Base-by-base conservation (phyloP, 2,797 vertebrate genomes). In the Sebastes hubbsi region DNA sequence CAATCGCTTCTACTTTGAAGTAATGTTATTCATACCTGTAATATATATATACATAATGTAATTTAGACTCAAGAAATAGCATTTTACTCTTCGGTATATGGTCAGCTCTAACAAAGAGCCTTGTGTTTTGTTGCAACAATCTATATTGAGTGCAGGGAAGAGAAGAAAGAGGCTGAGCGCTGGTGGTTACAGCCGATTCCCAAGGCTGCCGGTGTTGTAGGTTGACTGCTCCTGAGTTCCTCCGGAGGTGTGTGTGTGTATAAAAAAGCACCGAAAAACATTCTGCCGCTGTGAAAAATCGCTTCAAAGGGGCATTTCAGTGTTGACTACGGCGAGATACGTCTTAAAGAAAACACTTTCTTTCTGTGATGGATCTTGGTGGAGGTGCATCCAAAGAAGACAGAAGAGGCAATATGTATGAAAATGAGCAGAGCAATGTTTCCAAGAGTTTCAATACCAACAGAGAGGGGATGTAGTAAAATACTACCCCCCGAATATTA, bases 381-480 rank as follows among this genome's bases (percentile, higher is more conserved):
- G 36, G 81, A 92, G 81, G 82, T 84, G 83, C 83, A 87, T 86
- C 89, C 88, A 85, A 85, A 88, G 82, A 88, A 90, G 86, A 92
- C 89, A 89, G 87, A 93, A 77, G 88, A 92, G 92, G 89, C 92
- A 91, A 92, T 94, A 90, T 93, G 91, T 92, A 94, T 94, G 93
- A 94, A 94, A 94, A 93, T 92, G 89, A 92, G 90, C 88, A 56
- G 77, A 78, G 86, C 85, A 70, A 88, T 84, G 83, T 91, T 46
- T 90, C 84, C 83, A 80, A 54, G 24, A 59, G 78, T 76, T 82
- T 87, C 83, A 71, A 79, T 76, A 81, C 75, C 72, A 80, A 87
- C 86, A 80, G 77, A 85, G 75, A 85, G 27, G 54, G 75, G 72
- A 79, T 83, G 88, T 54, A 86, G 86, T 87, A 88, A 91, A 91